These are phyloP conservation scores for Cynaeus angustus DNA, from an alignment of 2,888 invertebrate species.

Conservation along the genomic window DNA sequence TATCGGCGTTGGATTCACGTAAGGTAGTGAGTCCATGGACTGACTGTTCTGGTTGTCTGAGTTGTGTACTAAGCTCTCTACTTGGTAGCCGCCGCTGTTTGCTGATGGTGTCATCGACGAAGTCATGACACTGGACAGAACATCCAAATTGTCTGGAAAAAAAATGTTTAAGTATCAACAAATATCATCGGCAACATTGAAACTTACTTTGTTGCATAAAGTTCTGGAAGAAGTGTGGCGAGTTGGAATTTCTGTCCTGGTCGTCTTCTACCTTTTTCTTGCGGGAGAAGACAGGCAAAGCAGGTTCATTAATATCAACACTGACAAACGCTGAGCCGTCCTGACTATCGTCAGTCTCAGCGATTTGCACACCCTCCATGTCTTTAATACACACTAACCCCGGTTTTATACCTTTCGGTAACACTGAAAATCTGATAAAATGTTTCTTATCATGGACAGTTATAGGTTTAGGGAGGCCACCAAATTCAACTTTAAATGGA, in stretches of 20 bases:
- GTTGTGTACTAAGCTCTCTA: conserved; percentile 66
- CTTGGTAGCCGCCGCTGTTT: conserved; percentile 74
- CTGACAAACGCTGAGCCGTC: conserved; percentile 47
- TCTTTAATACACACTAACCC: conserved; percentile 81
- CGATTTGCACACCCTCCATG: conserved; percentile 77
- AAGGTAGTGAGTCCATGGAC: conserved; percentile 26
- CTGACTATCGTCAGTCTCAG: conserved; percentile 60
- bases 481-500: conserved; percentile 86
- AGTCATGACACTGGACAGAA: conserved; percentile 79
- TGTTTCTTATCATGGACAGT: conserved; percentile 83
- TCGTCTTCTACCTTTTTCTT: conserved; percentile 51
- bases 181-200: background rate
- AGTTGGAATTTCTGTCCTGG: conserved; percentile 62
- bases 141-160: conserved; percentile 75
- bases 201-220: conserved; percentile 68
- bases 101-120: conserved; percentile 74
- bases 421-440: conserved; percentile 85
- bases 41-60: conserved; percentile 56
- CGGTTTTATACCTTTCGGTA: conserved; percentile 83
- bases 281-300: conserved; percentile 59
- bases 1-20: conserved; percentile 33
- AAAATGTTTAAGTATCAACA: background rate
- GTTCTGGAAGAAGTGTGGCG: conserved; percentile 66
- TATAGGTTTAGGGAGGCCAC: conserved; percentile 87
- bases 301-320: conserved; percentile 63